A percentile compares a stretch with the other conserved stretches of the same genome.
phyloP scores from a whole-genome alignment of 2,888 invertebrate genomes.

The Catocala nupta region DNA sequence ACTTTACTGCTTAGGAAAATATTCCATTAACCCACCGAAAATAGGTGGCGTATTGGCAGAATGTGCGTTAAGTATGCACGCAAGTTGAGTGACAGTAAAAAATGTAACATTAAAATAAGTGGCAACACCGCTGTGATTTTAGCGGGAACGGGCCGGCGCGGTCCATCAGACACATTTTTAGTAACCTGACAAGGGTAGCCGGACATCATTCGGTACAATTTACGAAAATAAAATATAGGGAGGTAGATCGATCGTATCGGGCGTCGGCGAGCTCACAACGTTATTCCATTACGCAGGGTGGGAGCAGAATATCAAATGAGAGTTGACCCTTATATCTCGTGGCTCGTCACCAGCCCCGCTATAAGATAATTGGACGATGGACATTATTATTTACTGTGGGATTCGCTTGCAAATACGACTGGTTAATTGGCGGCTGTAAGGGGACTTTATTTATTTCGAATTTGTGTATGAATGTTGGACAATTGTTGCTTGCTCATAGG shows the following conservation, averaged over 20 bases:
- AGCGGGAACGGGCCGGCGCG: slow-evolving; percentile 35
- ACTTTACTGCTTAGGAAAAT: background rate
- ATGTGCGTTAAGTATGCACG: slow-evolving; percentile 11
- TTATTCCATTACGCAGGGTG: slow-evolving; percentile 82
- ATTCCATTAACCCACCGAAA: background rate
- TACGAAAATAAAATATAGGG: slow-evolving; percentile 80
- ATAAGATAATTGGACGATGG: slow-evolving; percentile 59
- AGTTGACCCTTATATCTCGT: slow-evolving; percentile 74
- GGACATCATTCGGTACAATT: slow-evolving; percentile 78
- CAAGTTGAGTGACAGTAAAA: slow-evolving; percentile 22
- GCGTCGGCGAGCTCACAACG: slow-evolving; percentile 74
- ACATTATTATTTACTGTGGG: slow-evolving; percentile 50
- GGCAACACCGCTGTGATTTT: slow-evolving; percentile 52
- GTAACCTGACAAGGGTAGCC: slow-evolving; percentile 76
- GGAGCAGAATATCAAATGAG: slow-evolving; percentile 80
- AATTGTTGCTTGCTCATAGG: slow-evolving; percentile 20
- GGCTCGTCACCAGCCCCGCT: slow-evolving; percentile 56
- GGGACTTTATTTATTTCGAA: slow-evolving; percentile 27
- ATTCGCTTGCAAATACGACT: slow-evolving; percentile 44
- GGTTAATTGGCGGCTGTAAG: slow-evolving; percentile 40
- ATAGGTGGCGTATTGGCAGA: background rate
- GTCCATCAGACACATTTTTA: slow-evolving; percentile 65
- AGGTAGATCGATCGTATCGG: slow-evolving; percentile 73
- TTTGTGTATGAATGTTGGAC: slow-evolving; percentile 20
- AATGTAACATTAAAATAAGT: slow-evolving; percentile 49